These are phyloP conservation scores for Sinotaia quadrata DNA, from an alignment of 2,888 invertebrate genomes.

Conservation along the genomic window DNA sequence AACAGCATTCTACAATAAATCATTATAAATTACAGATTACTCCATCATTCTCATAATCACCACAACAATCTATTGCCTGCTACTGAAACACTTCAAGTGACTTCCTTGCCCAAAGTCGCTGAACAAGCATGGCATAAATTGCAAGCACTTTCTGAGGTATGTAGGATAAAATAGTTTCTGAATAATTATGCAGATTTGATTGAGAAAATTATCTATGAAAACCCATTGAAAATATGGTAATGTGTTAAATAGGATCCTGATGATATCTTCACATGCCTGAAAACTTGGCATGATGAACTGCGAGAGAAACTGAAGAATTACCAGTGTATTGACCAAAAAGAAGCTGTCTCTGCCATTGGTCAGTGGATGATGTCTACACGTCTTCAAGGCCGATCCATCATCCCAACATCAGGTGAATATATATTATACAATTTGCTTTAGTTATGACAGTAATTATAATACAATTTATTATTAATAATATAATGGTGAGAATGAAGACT, in stretches of 20 bases:
- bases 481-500: too few relatives aligned
- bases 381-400: constrained; percentile 40
- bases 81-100: constrained; percentile 29
- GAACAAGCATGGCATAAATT: constrained; percentile 40
- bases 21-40: constrained; percentile 48
- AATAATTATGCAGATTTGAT: too few relatives aligned
- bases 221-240: too few relatives aligned
- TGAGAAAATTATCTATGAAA: too few relatives aligned
- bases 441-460: background rate
- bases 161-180: too few relatives aligned
- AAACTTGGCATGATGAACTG: constrained; percentile 35
- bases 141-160: constrained; percentile 51
- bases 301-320: constrained; percentile 23
- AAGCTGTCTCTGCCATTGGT: constrained; percentile 48
- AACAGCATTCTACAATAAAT: too few relatives aligned
- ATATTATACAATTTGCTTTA: background rate
- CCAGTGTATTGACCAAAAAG: constrained; percentile 17
- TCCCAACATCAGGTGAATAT: constrained; percentile 16
- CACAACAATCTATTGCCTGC: constrained; percentile 24
- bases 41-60: constrained; percentile 49
- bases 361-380: constrained; percentile 55
- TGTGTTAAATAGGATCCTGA: constrained; percentile 59
- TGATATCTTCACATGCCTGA: constrained; percentile 51
- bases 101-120: constrained; percentile 36
- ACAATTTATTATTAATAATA: background rate